A percentile compares a stretch with the other conserved stretches of the same genome.
Conservation (phyloP, 92 coral and sea anemone species). For the Blastomussa wellsi region DNA sequence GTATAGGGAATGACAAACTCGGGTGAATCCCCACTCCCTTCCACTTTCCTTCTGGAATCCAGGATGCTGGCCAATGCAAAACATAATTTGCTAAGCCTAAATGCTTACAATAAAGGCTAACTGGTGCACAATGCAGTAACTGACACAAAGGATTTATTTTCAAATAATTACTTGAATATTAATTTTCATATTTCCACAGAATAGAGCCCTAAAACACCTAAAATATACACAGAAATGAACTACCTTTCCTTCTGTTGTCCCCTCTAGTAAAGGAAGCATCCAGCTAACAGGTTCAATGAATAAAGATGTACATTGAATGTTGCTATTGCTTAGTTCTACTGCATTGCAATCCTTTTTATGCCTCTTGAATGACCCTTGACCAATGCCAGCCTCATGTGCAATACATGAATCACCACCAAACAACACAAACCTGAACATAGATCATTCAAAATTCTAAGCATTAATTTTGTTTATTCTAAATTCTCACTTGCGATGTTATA, state of each 20-base stretch:
- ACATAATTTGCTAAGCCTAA: too few relatives aligned
- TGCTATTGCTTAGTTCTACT: neutral
- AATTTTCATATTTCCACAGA: too few relatives aligned
- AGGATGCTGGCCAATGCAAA: too few relatives aligned
- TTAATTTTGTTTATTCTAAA: neutral
- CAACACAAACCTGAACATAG: constrained; percentile 10
- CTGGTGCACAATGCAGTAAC: too few relatives aligned
- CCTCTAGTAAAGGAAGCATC: constrained; percentile 78
- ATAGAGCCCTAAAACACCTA: too few relatives aligned
- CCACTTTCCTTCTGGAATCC: too few relatives aligned
- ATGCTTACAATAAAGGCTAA: too few relatives aligned
- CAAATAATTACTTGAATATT: too few relatives aligned
- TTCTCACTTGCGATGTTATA: neutral
- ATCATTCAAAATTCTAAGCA: neutral
- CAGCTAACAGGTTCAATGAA: constrained; percentile 92
- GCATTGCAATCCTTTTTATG: constrained; percentile 49
- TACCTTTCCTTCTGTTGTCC: constrained; percentile 88
- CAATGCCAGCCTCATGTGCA: constrained; percentile 73
- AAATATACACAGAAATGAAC: too few relatives aligned
- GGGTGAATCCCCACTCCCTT: too few relatives aligned
- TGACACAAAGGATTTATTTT: too few relatives aligned
- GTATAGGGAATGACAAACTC: too few relatives aligned
- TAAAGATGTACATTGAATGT: constrained; percentile 71
- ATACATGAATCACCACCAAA: constrained; percentile 29
- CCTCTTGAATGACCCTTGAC: constrained; percentile 69